phyloP scores from a whole-genome alignment of 2,797 vertebrate genomes.

The Enteromius thamalakanensis region DNA sequence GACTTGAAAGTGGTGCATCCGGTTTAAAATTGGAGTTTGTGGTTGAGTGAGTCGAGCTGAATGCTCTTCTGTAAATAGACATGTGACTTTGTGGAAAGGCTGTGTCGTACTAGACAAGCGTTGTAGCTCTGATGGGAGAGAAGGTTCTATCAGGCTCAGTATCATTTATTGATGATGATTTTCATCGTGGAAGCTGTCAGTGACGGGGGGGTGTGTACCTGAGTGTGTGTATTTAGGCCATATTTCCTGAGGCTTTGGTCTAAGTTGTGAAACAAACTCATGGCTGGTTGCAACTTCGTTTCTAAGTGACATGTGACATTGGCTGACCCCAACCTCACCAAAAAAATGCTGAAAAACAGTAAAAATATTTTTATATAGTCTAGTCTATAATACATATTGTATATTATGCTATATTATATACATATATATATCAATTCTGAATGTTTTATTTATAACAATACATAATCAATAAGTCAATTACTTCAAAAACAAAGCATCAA shows the following conservation, averaged over 20 bases:
- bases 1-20: conserved; percentile 42
- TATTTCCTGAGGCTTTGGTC: neutral
- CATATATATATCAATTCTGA: neutral
- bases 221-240: conserved; percentile 12
- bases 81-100: conserved; percentile 42
- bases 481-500: neutral
- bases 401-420: neutral
- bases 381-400: neutral
- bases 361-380: neutral
- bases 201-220: conserved; percentile 15
- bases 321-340: neutral
- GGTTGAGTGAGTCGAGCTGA: conserved; percentile 56
- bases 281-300: conserved; percentile 38
- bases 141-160: conserved; percentile 50
- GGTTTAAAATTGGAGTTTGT: conserved; percentile 49
- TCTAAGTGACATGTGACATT: neutral
- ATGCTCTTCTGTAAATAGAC: conserved; percentile 52
- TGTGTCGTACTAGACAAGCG: conserved; percentile 48
- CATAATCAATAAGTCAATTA: neutral
- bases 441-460: neutral
- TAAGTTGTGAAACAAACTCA: conserved; percentile 8
- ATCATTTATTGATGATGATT: conserved; percentile 57
- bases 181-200: conserved; percentile 33
- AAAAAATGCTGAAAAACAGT: neutral
- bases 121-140: conserved; percentile 40